Evolutionary conservation across 2,888 invertebrate species (phyloP), one percentile per base, ranked within the genome.

Genomic region (Drosophila anceps): DNA sequence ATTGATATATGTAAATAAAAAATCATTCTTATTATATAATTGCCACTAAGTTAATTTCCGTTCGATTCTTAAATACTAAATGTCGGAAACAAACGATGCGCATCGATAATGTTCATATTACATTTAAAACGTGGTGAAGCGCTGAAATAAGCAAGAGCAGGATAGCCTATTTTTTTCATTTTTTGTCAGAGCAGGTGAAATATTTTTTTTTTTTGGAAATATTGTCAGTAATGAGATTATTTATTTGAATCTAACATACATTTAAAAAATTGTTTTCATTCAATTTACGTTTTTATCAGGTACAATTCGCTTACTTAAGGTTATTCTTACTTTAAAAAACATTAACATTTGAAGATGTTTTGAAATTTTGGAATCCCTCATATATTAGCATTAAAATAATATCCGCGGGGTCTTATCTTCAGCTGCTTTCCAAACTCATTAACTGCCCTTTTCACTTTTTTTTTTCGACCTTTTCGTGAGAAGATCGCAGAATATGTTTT

Each of bases 301-400:
- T 10, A 9, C 20, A 53, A 35, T 53, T 53, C 35, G 35, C 65
- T 29, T 29, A 43, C 48, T n/a, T 27, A 44, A 24, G 9, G n/a
- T 61, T 44, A 5, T 15, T 44, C 12, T 53, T 35, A 35, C 35
- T 35, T 35, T 5, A 9, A 35, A 24, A n/a, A 24, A 41, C 50
- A 35, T 43, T 35, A n/a, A 35, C 51, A 43, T 51, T 51, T 29
- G 20, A 66, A 51, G 35, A 20, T 33, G n/a, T 27, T 20, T 24
- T 41, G 3, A 0, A 35, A 64, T 20, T 3, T 24, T 24, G 24
- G 24, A 24, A 3, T 24, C 4, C 4, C 4, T 24, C 4, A 3
- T 3, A 24, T n/a, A n/a, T n/a, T n/a, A 24, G n/a, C 33, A 1
- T 13, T 29, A 10, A 48, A 31, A 18, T 29, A 3, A 29, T n/a